Evolutionary conservation across 2,888 invertebrate genomes (phyloP).

Genomic region (Mesochorus sp.): DNA sequence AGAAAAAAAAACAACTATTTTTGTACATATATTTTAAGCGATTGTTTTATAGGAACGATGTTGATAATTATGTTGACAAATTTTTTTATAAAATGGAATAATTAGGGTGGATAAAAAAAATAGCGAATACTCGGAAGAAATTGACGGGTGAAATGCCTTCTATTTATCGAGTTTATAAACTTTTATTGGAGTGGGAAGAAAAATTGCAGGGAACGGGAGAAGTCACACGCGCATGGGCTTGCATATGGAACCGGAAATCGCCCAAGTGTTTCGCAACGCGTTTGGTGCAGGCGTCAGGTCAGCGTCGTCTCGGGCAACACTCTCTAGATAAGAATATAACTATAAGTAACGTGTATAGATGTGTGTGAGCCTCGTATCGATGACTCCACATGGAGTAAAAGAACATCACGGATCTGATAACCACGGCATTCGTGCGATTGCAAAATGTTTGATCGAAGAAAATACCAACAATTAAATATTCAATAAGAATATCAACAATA

Average conservation of each 20-base stretch:
- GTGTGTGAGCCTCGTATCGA: slow-evolving; percentile 5
- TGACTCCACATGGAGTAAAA: slow-evolving; percentile 10
- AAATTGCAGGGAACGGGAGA: slow-evolving; percentile 6
- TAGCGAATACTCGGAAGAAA: slow-evolving; percentile 35
- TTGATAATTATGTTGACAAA: too few species aligned
- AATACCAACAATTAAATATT: background rate
- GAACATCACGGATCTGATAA: slow-evolving; percentile 24
- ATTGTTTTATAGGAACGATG: too few species aligned
- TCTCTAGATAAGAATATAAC: slow-evolving; percentile 32
- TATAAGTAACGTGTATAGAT: background rate
- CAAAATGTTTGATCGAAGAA: slow-evolving; percentile 5
- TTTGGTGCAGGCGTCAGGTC: slow-evolving; percentile 35
- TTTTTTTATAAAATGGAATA: too few species aligned
- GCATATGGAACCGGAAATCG: slow-evolving; percentile 46
- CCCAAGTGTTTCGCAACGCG: slow-evolving; percentile 17
- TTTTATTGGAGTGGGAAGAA: background rate
- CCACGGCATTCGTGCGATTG: slow-evolving; percentile 11
- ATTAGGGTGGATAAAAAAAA: too few species aligned
- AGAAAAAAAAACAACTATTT: too few species aligned
- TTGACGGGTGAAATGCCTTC: background rate
- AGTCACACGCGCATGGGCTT: background rate
- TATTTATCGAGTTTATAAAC: background rate
- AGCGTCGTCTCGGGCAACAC: slow-evolving; percentile 11
- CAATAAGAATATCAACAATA: background rate
- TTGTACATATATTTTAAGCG: too few species aligned